Evolutionary conservation across 2,113 vertebrate genomes (phyloP), one percentile per base, ranked within the genome.

Genomic region (Apeltes quadracus): DNA sequence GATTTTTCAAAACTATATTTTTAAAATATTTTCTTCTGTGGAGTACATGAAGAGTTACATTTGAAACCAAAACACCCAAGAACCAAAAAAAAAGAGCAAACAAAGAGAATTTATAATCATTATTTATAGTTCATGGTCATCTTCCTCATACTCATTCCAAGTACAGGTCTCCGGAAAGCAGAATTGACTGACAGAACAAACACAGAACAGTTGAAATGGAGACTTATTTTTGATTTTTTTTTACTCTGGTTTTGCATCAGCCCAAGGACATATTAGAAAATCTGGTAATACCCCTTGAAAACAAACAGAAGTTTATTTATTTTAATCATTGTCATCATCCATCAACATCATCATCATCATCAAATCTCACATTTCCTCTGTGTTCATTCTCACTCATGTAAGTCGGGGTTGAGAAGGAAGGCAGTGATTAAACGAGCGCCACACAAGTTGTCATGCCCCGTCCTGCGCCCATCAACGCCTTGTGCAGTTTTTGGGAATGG

Each of bases 121-220:
- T 83, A 88, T 93, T 91, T 90, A 90, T 92, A 91, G 82, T 81
- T 91, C 78, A 90, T 83, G 78, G 80, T 92, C 84, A 86, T 87
- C 88, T 91, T 90, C 83, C 90, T 90, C 87, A 89, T 78, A 85
- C 78, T 90, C 86, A 88, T 82, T 89, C 89, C 88, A 90, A 84
- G 85, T 89, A 91, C 88, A 90, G 82, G 83, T 91, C 84, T 90
- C 86, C 85, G 89, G 83, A 90, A 90, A 89, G 87, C 87, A 91
- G 88, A 91, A 87, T 70, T 87, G 89, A 89, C 77, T 66, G 86
- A 89, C 79, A 89, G 84, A 88, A 91, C 78, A 91, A 80, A 92
- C 86, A 92, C 84, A 90, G 82, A 90, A 89, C 87, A 86, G 88
- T 87, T 89, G 88, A 87, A 91, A 92, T 86, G 77, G 77, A 87